phyloP scores from a whole-genome alignment of 2,888 invertebrate species.

The Acrobasis repandana region DNA sequence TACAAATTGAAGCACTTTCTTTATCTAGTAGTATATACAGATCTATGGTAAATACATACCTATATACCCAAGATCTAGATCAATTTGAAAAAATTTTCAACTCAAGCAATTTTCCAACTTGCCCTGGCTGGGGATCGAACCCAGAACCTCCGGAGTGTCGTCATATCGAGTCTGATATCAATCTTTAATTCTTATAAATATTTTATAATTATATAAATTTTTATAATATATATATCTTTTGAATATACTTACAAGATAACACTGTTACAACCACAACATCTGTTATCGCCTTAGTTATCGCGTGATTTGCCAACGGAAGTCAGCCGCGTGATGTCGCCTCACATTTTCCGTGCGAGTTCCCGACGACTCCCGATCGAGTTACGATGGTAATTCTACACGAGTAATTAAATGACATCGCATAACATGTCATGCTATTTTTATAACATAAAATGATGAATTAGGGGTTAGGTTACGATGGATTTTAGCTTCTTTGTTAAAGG shows the following conservation, averaged over 20 bases:
- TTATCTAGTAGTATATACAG: too few relatives aligned
- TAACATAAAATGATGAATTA: constrained; percentile 8
- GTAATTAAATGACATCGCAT: constrained; percentile 25
- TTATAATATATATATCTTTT: too few relatives aligned
- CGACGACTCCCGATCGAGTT: constrained; percentile 39
- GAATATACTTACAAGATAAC: background rate
- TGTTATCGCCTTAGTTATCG: constrained; percentile 28
- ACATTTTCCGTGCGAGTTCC: constrained; percentile 35
- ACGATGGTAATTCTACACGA: constrained; percentile 31
- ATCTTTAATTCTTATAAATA: too few relatives aligned
- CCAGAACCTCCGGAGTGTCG: too few relatives aligned
- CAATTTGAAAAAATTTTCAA: too few relatives aligned
- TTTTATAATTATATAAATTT: too few relatives aligned
- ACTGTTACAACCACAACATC: constrained; percentile 20
- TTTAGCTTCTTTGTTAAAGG: background rate
- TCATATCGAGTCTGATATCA: too few relatives aligned
- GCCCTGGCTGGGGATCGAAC: too few relatives aligned
- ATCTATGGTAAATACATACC: too few relatives aligned
- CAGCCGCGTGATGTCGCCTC: constrained; percentile 29
- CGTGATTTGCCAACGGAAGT: constrained; percentile 21
- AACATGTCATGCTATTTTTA: constrained; percentile 26
- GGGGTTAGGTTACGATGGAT: constrained; percentile 4
- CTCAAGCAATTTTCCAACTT: too few relatives aligned
- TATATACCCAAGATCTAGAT: too few relatives aligned
- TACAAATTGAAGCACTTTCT: too few relatives aligned